phyloP scores from a whole-genome alignment of 2,113 vertebrate species.

The Gorsachius goisagi region DNA sequence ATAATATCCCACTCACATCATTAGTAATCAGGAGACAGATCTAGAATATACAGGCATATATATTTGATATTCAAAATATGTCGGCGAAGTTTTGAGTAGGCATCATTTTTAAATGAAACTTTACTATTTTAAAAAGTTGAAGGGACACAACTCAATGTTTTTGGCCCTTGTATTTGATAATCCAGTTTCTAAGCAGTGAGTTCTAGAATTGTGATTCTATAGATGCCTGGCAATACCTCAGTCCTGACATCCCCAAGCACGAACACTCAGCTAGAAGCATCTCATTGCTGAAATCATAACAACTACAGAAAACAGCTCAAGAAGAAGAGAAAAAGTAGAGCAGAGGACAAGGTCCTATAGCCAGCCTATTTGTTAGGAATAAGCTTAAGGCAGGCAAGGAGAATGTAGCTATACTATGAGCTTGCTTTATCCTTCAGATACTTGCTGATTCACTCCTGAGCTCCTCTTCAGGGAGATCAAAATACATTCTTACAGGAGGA shows the following conservation, averaged over 20 bases:
- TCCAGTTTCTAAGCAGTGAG: neutral
- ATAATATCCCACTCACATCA: neutral
- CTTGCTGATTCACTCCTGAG: neutral
- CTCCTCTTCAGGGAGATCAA: neutral
- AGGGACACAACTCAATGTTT: neutral
- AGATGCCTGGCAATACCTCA: neutral
- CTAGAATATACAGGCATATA: neutral
- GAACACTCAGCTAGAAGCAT: neutral
- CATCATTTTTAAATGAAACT: neutral
- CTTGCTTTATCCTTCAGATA: neutral
- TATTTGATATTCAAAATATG: neutral
- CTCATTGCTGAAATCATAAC: neutral
- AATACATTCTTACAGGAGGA: neutral
- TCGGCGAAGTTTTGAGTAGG: neutral
- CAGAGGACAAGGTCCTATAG: neutral
- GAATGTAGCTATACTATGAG: neutral
- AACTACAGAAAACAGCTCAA: neutral
- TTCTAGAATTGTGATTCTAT: neutral
- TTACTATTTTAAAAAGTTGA: neutral
- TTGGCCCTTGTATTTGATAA: neutral
- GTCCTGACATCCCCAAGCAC: neutral
- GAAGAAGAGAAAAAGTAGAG: neutral
- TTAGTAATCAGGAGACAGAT: neutral
- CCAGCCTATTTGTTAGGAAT: neutral
- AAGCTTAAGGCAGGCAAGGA: neutral